These are phyloP conservation scores for Miichthys miiuy DNA, from an alignment of 2,797 vertebrate species.

Conservation along the genomic window DNA sequence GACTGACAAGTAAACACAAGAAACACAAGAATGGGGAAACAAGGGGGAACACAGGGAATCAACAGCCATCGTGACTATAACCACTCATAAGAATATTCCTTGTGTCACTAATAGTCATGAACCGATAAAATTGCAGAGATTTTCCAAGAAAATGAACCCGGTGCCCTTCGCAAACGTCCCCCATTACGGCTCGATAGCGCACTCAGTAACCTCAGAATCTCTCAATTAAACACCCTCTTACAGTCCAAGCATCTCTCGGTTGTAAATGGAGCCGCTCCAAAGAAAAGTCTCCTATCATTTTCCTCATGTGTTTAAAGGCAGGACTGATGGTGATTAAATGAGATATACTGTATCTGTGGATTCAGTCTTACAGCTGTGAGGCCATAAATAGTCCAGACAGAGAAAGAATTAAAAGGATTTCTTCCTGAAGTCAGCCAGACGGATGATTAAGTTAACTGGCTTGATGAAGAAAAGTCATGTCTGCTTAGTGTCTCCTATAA, in stretches of 20 bases:
- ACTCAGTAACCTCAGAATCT: conserved; percentile 62
- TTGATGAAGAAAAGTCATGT: conserved; percentile 66
- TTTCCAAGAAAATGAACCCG: conserved; percentile 41
- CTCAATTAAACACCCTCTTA: conserved; percentile 36
- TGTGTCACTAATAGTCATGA: conserved; percentile 15
- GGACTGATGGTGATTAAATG: conserved; percentile 3
- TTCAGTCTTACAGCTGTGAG: background rate
- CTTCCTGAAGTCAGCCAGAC: conserved; percentile 52
- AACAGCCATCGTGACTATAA: no score
- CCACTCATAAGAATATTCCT: background rate
- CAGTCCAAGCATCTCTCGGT: conserved; percentile 46
- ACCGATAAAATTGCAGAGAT: conserved; percentile 19
- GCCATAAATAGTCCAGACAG: conserved; percentile 16
- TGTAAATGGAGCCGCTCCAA: conserved; percentile 43
- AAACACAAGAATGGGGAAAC: no score
- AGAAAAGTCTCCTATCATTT: conserved; percentile 12
- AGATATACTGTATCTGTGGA: conserved; percentile 14
- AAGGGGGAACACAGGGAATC: no score
- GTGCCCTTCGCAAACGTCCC: conserved; percentile 32
- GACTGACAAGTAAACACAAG: no score
- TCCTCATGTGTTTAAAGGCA: background rate
- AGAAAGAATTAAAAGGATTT: conserved; percentile 52
- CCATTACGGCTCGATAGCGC: conserved; percentile 16
- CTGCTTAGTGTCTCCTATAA: conserved; percentile 65
- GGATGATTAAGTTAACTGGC: conserved; percentile 67